Base-by-base conservation (phyloP, 2,113 vertebrate species). In the Melanotaenia duboulayi region DNA sequence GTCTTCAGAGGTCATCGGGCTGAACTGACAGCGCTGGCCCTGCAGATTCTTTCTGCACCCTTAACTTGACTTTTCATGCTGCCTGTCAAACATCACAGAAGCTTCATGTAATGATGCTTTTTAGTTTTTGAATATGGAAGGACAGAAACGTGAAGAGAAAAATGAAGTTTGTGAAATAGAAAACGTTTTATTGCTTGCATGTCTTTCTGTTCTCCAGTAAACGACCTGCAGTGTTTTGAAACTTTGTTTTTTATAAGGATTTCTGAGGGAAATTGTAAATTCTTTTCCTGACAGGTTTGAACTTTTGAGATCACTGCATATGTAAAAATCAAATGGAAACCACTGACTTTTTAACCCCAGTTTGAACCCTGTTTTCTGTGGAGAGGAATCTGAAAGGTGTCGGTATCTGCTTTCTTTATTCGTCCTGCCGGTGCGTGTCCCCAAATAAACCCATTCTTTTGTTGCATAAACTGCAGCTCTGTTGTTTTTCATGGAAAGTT, bases 381-480 rank as follows among this genome's bases (percentile, higher is more conserved):
- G 93, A 95, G 85, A 86, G 94, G 89, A 92, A 93, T 94, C 92
- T 94, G 94, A 95, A 96, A 92, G 94, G 90, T 95, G 95, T 96
- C 28, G 95, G 96, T 94, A 95, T 96, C 96, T 95, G 95, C 95
- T 95, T 94, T 96, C 94, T 96, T 97, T 84, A 97, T 98, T 98
- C 97, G 95, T 97, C 97, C 95, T 96, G 95, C 94, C 96, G 94
- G 96, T 96, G 95, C 95, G 94, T 96, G 96, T 35, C 96, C 96
- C 95, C 93, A 95, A 98, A 98, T 96, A 98, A 97, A 98, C 95
- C 90, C 91, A 95, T 96, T 95, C 93, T 96, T 96, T 97, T 97
- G 93, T 96, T 97, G 95, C 93, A 95, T 94, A 94, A 65, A 72
- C 82, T 63, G 74, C 49, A 23, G 48, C 83, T 68, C 65, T 87